Percentiles rank a stretch among this genome's conserved stretches.
These are phyloP conservation scores for Drosophila helvetica DNA, from an alignment of 2,888 invertebrate genomes.

Conservation along the genomic window DNA sequence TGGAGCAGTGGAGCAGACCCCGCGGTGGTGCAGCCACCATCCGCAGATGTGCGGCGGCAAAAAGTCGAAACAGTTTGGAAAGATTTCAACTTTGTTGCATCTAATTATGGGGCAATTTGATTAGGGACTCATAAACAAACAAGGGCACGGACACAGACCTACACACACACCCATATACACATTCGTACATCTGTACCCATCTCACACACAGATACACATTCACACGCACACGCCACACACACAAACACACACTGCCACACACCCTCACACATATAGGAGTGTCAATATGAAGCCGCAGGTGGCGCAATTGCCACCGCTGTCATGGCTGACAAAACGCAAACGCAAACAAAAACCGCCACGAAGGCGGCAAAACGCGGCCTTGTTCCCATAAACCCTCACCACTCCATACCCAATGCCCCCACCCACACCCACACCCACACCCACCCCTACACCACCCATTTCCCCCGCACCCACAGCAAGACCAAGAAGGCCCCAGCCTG, in stretches of 20 bases:
- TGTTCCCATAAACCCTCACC: constrained; percentile 54
- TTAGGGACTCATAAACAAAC: constrained; percentile 60
- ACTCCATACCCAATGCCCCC: constrained; percentile 22
- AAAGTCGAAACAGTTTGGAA: constrained; percentile 17
- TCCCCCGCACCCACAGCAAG: background rate
- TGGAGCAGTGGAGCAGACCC: too few species aligned
- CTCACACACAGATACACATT: constrained; percentile 17
- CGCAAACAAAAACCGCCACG: constrained; percentile 69
- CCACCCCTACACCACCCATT: background rate
- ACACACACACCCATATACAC: constrained; percentile 17
- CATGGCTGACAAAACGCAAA: constrained; percentile 74
- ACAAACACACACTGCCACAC: background rate
- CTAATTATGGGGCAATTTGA: constrained; percentile 66
- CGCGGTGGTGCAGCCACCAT: too few species aligned
- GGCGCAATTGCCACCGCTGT: constrained; percentile 60
- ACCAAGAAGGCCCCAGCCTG: constrained; percentile 1
- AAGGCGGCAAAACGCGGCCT: constrained; percentile 58
- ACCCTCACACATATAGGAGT: constrained; percentile 37
- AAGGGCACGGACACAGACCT: constrained; percentile 13
- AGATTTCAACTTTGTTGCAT: constrained; percentile 57
- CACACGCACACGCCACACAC: background rate
- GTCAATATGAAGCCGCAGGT: constrained; percentile 75
- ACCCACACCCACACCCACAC: background rate
- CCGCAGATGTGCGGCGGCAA: background rate
- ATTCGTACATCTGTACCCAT: background rate